Evolutionary conservation across 92 coral and sea anemone genomes (phyloP).

Genomic region (Pocillopora grandis): DNA sequence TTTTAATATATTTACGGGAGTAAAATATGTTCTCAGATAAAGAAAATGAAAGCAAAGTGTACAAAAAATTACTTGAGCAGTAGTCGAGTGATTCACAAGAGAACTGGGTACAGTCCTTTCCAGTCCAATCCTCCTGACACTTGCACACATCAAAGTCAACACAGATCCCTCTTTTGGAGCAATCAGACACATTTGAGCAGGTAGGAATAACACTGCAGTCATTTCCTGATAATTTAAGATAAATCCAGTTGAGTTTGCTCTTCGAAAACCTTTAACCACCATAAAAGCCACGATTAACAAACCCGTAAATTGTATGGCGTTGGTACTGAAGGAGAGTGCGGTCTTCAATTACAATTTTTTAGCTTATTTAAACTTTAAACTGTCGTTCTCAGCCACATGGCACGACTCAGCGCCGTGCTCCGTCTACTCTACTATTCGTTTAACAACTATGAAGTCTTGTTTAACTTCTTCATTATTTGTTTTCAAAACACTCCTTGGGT

Average conservation of each 20-base stretch:
- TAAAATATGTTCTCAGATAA: too few relatives aligned
- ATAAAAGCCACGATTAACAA: too few relatives aligned
- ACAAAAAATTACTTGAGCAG: conserved; percentile 58
- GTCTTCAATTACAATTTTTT: too few relatives aligned
- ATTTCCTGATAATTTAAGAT: conserved; percentile 33
- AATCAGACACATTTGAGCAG: conserved; percentile 62
- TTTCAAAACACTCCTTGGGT: too few relatives aligned
- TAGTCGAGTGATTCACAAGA: conserved; percentile 67
- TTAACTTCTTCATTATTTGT: too few relatives aligned
- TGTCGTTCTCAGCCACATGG: neutral
- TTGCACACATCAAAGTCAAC: conserved; percentile 72
- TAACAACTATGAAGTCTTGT: neutral
- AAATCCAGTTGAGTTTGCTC: too few relatives aligned
- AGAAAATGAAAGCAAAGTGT: too few relatives aligned
- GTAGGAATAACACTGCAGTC: conserved; percentile 71
- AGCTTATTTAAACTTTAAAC: too few relatives aligned
- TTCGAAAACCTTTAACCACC: too few relatives aligned
- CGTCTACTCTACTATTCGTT: neutral
- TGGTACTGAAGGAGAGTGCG: too few relatives aligned
- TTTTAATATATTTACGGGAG: too few relatives aligned
- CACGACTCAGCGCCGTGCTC: neutral
- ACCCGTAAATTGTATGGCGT: too few relatives aligned
- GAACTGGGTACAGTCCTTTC: conserved; percentile 58
- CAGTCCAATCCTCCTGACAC: conserved; percentile 72
- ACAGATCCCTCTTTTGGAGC: conserved; percentile 70